Evolutionary conservation across 2,888 invertebrate genomes (phyloP), one percentile per base, ranked within the genome.

Genomic region (Coremacera marginata): DNA sequence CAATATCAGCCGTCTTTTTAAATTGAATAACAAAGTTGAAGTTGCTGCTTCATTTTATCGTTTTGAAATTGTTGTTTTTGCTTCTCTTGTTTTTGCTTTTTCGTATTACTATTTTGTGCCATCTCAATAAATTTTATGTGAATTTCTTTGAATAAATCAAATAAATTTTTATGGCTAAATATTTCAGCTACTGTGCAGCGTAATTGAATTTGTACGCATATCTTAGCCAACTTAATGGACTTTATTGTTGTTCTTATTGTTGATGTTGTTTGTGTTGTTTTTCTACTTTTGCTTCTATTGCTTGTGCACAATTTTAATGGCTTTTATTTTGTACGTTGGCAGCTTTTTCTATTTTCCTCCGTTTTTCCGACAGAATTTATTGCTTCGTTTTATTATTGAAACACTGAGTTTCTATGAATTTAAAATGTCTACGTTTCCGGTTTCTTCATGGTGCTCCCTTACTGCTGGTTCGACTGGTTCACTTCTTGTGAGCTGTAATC

Each of bases 71-170:
- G 19, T 67, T 44, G 34, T 44, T 22, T n/a, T 49, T 37, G 19
- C 1, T 44, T 0, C 11, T 22, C 8, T 11, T 44, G 27, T 37
- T 37, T 2, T 44, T n/a, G 16, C 0, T 44, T 7, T 2, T 19
- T 44, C 44, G 5, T 67, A 2, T 44, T 19, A 22, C 19, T 37
- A n/a, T 37, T 19, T 44, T n/a, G 3, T 44, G n/a, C 44, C 67
- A 44, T 70, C 34, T 11, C 71, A 71, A 57, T 37, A 44, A 71
- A 71, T 37, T 57, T 72, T 60, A 44, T 62, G 49, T 76, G 78
- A 63, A 60, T 73, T 75, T 71, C 79, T 77, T 77, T 77, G 79
- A 77, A 79, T 79, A 77, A 79, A 77, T 79, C 77, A 77, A 79
- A 77, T 75, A 79, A 77, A 77, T 71, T 77, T 79, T 79, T 79